A percentile compares a stretch with the other conserved stretches of the same genome.
Evolutionary conservation across 2,888 invertebrate genomes (phyloP).

Genomic region (Pinctada fucata): DNA sequence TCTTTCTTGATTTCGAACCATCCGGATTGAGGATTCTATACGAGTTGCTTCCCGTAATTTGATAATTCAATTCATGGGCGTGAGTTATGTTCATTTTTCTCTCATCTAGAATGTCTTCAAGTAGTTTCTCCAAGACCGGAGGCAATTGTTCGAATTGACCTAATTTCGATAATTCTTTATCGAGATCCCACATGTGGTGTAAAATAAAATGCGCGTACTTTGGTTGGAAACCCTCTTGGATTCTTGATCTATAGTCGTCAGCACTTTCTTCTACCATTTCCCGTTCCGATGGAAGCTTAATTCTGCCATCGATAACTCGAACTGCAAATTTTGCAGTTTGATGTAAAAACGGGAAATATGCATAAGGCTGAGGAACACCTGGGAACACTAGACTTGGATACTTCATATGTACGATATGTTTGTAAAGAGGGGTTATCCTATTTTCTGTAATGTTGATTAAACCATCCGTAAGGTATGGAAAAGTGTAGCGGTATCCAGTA

Average conservation of each 20-base stretch:
- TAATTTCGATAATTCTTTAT: slow-evolving; percentile 21
- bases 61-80: background rate
- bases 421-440: slow-evolving; percentile 15
- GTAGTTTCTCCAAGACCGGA: slow-evolving; percentile 4
- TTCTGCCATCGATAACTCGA: slow-evolving; percentile 22
- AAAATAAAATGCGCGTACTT: slow-evolving; percentile 21
- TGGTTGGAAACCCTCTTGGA: slow-evolving; percentile 17
- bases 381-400: slow-evolving; percentile 6
- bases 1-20: too few species aligned
- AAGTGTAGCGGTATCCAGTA: slow-evolving; percentile 31
- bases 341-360: slow-evolving; percentile 25
- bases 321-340: slow-evolving; percentile 23
- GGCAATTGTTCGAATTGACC: slow-evolving; percentile 21
- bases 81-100: slow-evolving; percentile 7
- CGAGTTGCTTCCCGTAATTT: background rate
- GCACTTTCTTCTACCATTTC: slow-evolving; percentile 30
- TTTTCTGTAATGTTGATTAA: slow-evolving; percentile 20
- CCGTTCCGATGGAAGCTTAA: slow-evolving; percentile 25
- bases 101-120: slow-evolving; percentile 13
- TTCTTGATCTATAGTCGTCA: slow-evolving; percentile 14
- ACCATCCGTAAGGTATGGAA: slow-evolving; percentile 25
- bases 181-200: slow-evolving; percentile 21
- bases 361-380: slow-evolving; percentile 20
- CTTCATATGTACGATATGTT: background rate
- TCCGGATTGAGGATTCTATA: slow-evolving; percentile 9